Conservation (phyloP, 2,888 invertebrate species). For the Subacronicta megacephala region DNA sequence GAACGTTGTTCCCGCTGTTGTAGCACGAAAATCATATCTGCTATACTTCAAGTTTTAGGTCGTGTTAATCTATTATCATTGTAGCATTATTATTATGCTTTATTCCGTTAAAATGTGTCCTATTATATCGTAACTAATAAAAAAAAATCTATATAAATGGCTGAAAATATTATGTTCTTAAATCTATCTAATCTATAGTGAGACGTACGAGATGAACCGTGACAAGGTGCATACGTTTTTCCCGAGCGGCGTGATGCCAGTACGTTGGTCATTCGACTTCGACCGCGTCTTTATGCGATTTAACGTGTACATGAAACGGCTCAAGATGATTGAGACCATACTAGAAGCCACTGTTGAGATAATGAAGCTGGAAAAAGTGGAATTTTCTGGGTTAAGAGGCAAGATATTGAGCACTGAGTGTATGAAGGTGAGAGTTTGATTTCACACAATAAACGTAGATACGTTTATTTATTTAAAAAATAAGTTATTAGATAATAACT, state of each 20-base stretch:
- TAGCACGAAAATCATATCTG: too few species aligned
- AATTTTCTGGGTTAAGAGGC: conserved; percentile 92
- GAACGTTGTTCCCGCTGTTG: too few species aligned
- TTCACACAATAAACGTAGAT: too few species aligned
- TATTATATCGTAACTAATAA: too few species aligned
- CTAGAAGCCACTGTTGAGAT: conserved; percentile 95
- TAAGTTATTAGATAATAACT: too few species aligned
- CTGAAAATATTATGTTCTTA: background rate
- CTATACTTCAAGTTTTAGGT: too few species aligned
- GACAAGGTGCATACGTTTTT: conserved; percentile 89
- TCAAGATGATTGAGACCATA: conserved; percentile 91
- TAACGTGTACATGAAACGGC: conserved; percentile 90
- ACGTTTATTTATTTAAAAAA: too few species aligned
- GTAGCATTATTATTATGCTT: too few species aligned
- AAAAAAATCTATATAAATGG: background rate
- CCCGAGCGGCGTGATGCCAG: conserved; percentile 87
- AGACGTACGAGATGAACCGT: conserved; percentile 87
- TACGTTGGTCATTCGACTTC: conserved; percentile 94
- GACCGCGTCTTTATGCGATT: conserved; percentile 92
- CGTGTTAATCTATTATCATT: too few species aligned
- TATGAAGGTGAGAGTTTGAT: conserved; percentile 71
- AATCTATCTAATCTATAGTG: conserved; percentile 63
- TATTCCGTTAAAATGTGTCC: too few species aligned
- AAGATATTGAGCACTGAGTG: conserved; percentile 89
- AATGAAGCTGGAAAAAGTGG: conserved; percentile 95